A percentile compares a stretch with the other conserved stretches of the same genome.
Conservation (phyloP, 2,888 invertebrate genomes). For the Brachypalpus laphriformis region DNA sequence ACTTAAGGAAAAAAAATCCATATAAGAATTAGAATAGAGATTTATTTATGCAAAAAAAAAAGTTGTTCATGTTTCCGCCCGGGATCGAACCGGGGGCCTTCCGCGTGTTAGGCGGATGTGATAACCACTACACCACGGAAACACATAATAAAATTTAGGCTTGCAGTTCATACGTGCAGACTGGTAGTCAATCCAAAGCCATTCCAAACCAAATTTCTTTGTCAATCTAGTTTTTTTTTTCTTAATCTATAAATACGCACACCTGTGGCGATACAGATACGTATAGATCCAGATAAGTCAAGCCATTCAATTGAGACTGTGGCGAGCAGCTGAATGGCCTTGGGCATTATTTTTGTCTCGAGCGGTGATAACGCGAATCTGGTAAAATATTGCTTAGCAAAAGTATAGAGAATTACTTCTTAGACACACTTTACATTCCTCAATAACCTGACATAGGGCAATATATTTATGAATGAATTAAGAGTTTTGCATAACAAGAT, state of each 20-base stretch:
- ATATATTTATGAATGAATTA: neutral
- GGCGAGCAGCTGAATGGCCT: conserved; percentile 3
- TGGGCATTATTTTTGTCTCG: neutral
- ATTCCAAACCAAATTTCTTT: neutral
- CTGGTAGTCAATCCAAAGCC: neutral
- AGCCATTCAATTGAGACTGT: neutral
- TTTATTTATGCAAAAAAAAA: conserved; percentile 37
- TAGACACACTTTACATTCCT: neutral
- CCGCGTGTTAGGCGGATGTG: conserved; percentile 84
- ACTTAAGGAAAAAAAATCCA: neutral
- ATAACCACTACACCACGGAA: conserved; percentile 83
- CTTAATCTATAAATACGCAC: neutral
- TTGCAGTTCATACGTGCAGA: neutral
- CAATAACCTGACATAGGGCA: neutral
- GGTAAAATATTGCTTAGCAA: neutral
- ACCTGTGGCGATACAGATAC: conserved; percentile 24
- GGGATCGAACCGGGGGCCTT: conserved; percentile 84
- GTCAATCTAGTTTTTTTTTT: too few relatives aligned
- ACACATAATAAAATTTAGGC: conserved; percentile 40
- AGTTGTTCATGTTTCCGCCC: conserved; percentile 80
- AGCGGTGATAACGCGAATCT: neutral
- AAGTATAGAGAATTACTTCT: neutral
- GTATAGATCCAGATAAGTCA: neutral
- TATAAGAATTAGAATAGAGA: neutral
- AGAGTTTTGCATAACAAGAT: neutral